Percentiles rank a stretch among this genome's conserved stretches.
Evolutionary conservation across 2,888 invertebrate genomes (phyloP).

Genomic region (Argyra leucocephala): DNA sequence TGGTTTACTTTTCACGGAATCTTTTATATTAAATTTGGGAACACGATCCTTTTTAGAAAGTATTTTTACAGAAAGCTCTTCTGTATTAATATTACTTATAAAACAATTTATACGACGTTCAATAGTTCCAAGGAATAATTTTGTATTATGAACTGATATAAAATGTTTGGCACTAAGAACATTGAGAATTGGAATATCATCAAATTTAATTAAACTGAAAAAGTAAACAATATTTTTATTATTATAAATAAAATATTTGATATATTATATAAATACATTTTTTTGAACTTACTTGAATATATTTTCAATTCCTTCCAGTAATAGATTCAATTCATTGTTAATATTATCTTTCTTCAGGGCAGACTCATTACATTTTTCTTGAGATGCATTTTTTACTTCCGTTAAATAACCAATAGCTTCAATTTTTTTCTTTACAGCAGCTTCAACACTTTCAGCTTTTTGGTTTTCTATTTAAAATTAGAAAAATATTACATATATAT

Average conservation of each 20-base stretch:
- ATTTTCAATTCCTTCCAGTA: conserved; percentile 47
- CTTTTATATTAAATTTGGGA: conserved; percentile 43
- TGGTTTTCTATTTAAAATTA: conserved; percentile 31
- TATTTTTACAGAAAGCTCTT: conserved; percentile 37
- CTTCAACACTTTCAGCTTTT: conserved; percentile 36
- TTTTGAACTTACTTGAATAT: conserved; percentile 41
- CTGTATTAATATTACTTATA: conserved; percentile 34
- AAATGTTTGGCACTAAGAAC: conserved; percentile 63
- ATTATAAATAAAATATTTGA: not conserved
- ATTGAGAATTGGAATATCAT: conserved; percentile 60
- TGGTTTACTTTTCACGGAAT: conserved; percentile 36
- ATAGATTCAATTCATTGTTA: conserved; percentile 34
- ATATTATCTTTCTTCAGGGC: conserved; percentile 29
- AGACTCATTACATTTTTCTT: conserved; percentile 31
- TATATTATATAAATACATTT: not conserved
- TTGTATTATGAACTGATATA: conserved; percentile 65
- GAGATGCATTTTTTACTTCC: conserved; percentile 22
- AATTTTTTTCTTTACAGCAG: conserved; percentile 34
- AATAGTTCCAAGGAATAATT: conserved; percentile 71
- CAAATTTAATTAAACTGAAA: conserved; percentile 58
- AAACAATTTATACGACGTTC: conserved; percentile 54
- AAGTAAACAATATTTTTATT: not conserved
- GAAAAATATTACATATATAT: not conserved
- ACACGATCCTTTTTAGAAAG: conserved; percentile 40
- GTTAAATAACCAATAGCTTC: conserved; percentile 38